phyloP scores from a whole-genome alignment of 92 coral and sea anemone genomes.

The Micromussa lordhowensis region DNA sequence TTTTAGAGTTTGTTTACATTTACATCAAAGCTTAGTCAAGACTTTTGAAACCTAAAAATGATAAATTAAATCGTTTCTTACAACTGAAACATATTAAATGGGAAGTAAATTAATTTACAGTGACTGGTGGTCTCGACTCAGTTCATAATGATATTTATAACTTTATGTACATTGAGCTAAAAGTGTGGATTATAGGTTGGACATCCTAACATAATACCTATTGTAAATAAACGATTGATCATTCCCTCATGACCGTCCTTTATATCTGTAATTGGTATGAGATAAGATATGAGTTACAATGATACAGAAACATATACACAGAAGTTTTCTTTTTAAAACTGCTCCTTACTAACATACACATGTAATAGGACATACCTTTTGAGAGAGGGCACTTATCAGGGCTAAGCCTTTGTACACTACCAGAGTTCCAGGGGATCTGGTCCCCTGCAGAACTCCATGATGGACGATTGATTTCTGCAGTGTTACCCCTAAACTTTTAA shows the following conservation, averaged over 20 bases:
- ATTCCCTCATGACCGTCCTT: slow-evolving; percentile 9
- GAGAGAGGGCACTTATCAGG: not conserved
- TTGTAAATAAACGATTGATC: not conserved
- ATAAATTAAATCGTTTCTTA: not conserved
- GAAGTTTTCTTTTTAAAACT: not conserved
- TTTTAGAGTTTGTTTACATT: not conserved
- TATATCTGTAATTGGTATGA: slow-evolving; percentile 2
- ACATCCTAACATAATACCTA: not conserved
- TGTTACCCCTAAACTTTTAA: no score
- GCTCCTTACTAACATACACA: not conserved
- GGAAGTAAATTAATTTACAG: not conserved
- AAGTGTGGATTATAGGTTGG: no score
- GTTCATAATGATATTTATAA: not conserved
- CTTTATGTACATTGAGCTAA: not conserved
- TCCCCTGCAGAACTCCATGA: not conserved
- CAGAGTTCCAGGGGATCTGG: not conserved
- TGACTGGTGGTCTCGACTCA: not conserved
- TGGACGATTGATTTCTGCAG: no score
- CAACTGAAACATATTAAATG: not conserved
- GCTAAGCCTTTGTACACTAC: not conserved
- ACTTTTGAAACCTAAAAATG: not conserved
- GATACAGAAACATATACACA: not conserved
- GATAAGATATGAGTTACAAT: not conserved
- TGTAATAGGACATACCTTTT: not conserved
- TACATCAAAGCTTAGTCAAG: not conserved